Evolutionary conservation across 2,888 invertebrate species (phyloP).

Genomic region (Linhomoeus sp.): DNA sequence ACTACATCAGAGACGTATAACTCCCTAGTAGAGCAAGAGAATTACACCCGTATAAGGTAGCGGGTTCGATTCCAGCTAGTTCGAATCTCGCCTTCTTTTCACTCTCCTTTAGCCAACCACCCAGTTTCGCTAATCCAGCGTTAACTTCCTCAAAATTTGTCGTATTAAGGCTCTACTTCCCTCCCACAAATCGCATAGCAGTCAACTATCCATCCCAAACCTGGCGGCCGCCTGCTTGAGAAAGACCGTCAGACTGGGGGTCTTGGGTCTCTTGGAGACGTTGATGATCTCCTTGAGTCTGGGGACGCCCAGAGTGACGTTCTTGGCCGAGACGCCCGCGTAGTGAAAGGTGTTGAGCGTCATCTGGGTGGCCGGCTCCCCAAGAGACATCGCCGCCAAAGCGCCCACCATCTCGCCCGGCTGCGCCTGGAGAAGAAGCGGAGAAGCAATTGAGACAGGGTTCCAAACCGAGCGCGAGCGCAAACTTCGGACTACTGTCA

Average conservation of each 20-base stretch:
- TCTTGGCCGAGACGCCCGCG: constrained; percentile 98
- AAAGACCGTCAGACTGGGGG: constrained; percentile 93
- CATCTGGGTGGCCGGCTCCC: constrained; percentile 99
- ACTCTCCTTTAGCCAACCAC: too few relatives aligned
- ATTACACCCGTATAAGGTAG: too few relatives aligned
- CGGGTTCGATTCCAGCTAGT: too few relatives aligned
- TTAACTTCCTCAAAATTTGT: too few relatives aligned
- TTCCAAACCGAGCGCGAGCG: background rate
- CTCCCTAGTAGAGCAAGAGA: too few relatives aligned
- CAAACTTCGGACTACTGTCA: background rate
- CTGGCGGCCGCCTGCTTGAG: constrained; percentile 79
- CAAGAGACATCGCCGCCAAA: constrained; percentile 89
- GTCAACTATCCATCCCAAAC: background rate
- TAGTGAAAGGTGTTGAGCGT: constrained; percentile 99
- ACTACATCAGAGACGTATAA: too few relatives aligned
- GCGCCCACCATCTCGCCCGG: constrained; percentile 99
- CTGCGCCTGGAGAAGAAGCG: constrained; percentile 26
- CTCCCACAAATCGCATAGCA: too few relatives aligned
- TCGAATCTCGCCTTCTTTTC: too few relatives aligned
- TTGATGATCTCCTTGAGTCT: constrained; percentile 81
- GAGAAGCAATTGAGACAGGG: background rate
- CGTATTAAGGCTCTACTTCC: too few relatives aligned
- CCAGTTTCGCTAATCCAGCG: too few relatives aligned
- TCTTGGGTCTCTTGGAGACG: constrained; percentile 95
- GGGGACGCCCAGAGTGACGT: constrained; percentile 60